A percentile compares a stretch with the other conserved stretches of the same genome.
phyloP scores from a whole-genome alignment of 2,113 vertebrate species.

The Dolichallabes microphthalmus region DNA sequence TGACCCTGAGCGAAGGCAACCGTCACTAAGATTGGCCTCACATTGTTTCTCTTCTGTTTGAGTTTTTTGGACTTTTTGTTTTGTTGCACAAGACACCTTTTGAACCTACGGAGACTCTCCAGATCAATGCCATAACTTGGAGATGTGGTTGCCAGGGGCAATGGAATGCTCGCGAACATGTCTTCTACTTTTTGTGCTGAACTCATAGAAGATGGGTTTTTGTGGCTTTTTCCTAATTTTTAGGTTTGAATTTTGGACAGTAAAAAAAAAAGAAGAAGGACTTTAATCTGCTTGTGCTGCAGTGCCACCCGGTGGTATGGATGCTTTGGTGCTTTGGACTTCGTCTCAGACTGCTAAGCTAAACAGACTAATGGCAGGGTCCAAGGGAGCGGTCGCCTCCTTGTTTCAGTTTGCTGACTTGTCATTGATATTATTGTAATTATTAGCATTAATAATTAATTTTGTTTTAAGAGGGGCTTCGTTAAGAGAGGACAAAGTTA shows the following conservation, averaged over 20 bases:
- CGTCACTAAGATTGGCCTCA: slow-evolving; percentile 45
- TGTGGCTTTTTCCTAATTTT: slow-evolving; percentile 22
- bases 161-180: slow-evolving; percentile 13
- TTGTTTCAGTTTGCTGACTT: slow-evolving; percentile 60
- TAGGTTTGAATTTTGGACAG: slow-evolving; percentile 54
- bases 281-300: slow-evolving; percentile 52
- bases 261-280: slow-evolving; percentile 46
- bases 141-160: slow-evolving; percentile 40
- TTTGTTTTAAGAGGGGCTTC: slow-evolving; percentile 60
- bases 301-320: slow-evolving; percentile 52
- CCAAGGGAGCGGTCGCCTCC: slow-evolving; percentile 60
- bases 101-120: slow-evolving; percentile 39
- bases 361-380: slow-evolving; percentile 44
- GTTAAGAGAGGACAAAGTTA: slow-evolving; percentile 56
- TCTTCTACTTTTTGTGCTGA: slow-evolving; percentile 42
- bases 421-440: slow-evolving; percentile 60
- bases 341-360: slow-evolving; percentile 52
- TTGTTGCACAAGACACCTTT: slow-evolving; percentile 73
- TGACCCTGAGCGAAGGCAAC: slow-evolving; percentile 77
- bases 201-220: slow-evolving; percentile 48
- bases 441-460: slow-evolving; percentile 59
- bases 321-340: slow-evolving; percentile 59
- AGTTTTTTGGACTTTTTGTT: slow-evolving; percentile 55
- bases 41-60: slow-evolving; percentile 27
- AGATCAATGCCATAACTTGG: slow-evolving; percentile 17